Conservation (phyloP, 2,113 vertebrate genomes). For the pig (Sus scrofa) region DNA sequence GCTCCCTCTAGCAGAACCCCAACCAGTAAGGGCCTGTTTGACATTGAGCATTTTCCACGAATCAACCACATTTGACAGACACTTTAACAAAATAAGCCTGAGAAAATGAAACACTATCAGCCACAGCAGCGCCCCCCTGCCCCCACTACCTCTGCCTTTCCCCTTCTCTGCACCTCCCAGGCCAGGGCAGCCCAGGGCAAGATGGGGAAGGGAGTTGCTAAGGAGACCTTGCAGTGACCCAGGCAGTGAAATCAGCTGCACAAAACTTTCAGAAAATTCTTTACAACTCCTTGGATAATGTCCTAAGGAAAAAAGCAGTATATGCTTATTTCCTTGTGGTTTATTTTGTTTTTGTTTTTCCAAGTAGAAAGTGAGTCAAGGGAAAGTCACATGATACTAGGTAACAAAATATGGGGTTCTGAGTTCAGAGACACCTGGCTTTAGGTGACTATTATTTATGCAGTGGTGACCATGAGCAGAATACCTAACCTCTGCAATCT, state of each 20-base stretch:
- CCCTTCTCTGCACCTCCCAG: neutral
- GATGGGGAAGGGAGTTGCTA: neutral
- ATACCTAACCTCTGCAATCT: neutral
- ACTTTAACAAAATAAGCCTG: conserved; percentile 34
- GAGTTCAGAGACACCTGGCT: neutral
- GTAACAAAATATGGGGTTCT: neutral
- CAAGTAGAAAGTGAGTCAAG: too few relatives aligned
- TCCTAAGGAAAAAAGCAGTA: too few relatives aligned
- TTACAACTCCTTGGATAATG: neutral
- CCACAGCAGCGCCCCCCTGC: accelerated
- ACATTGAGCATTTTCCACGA: conserved; percentile 78
- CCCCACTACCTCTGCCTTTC: neutral
- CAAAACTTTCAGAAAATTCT: neutral
- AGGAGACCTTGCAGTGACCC: neutral
- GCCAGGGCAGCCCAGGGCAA: neutral
- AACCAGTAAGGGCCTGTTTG: conserved; percentile 69
- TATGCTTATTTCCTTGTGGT: too few relatives aligned
- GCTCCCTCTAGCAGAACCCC: conserved; percentile 28
- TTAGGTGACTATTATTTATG: neutral
- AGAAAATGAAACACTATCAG: conserved; percentile 14
- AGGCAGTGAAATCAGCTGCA: neutral
- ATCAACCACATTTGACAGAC: conserved; percentile 69
- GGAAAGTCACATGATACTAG: neutral
- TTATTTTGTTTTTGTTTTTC: too few relatives aligned
- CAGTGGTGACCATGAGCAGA: neutral